A percentile compares a stretch with the other conserved stretches of the same genome.
phyloP scores from a whole-genome alignment of 2,113 vertebrate genomes.

The Menidia beryllina region DNA sequence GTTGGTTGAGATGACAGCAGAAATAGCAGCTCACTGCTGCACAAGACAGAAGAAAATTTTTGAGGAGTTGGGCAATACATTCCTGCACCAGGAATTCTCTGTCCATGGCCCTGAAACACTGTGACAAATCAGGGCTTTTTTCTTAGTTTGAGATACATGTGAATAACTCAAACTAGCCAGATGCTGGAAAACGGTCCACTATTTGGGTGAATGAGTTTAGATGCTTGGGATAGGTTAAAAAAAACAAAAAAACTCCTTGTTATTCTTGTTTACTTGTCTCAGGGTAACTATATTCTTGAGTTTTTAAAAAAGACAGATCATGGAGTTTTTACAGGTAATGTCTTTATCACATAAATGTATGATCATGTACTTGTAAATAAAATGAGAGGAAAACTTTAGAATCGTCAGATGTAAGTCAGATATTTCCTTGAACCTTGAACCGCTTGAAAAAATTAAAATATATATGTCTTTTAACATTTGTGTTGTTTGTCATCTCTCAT shows the following conservation, averaged over 20 bases:
- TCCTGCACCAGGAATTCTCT: conserved; percentile 53
- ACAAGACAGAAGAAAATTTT: conserved; percentile 6
- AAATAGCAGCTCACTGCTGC: conserved; percentile 37
- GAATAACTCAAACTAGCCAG: conserved; percentile 1
- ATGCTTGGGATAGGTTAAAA: conserved; percentile 43
- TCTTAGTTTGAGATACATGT: conserved; percentile 40
- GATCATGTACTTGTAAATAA: conserved; percentile 71
- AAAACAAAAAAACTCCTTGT: conserved; percentile 16
- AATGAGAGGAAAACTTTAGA: conserved; percentile 53
- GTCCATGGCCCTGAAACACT: conserved; percentile 30
- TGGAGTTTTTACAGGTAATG: conserved; percentile 68
- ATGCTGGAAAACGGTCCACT: conserved; percentile 12
- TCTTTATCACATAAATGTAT: conserved; percentile 37
- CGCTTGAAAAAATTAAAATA: conserved; percentile 72
- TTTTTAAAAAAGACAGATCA: conserved; percentile 47
- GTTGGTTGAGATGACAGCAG: conserved; percentile 14
- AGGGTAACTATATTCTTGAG: conserved; percentile 59
- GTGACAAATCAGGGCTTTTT: conserved; percentile 14
- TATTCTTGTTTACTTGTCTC: conserved; percentile 59
- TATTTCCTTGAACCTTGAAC: conserved; percentile 45
- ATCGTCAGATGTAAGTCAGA: conserved; percentile 56
- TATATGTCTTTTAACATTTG: conserved; percentile 69
- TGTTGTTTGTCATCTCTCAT: conserved; percentile 22
- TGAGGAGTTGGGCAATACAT: conserved; percentile 48
- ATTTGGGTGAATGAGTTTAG: conserved; percentile 36